Evolutionary conservation across 1,140 invertebrate genomes (phyloP).

Genomic region (Pogonomyrmex californicus): DNA sequence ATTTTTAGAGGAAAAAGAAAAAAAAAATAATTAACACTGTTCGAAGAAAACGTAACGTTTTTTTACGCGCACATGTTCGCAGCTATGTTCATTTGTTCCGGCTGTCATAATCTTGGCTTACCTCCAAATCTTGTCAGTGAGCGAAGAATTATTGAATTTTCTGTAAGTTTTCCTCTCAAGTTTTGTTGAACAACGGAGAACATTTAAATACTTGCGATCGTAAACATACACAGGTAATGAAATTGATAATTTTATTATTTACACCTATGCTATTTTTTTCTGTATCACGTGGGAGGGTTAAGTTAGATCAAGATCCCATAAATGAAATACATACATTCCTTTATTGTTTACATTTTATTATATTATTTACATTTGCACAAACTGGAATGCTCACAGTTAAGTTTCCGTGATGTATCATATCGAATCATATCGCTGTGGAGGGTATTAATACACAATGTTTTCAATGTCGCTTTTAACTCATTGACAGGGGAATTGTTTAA

Average conservation of each 20-base stretch:
- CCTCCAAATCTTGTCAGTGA: constrained; percentile 25
- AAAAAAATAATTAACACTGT: no score
- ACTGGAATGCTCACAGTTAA: not conserved
- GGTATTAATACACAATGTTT: constrained; percentile 37
- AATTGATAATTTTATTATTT: constrained; percentile 9
- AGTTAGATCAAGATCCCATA: not conserved
- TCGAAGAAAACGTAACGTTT: not conserved
- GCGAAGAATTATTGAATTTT: constrained; percentile 13
- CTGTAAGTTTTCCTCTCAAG: not conserved
- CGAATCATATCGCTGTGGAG: not conserved
- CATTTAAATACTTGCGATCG: not conserved
- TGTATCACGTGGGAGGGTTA: not conserved
- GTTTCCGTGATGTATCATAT: not conserved
- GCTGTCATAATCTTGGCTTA: constrained; percentile 24
- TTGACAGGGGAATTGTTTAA: constrained; percentile 16
- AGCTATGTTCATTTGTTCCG: constrained; percentile 33
- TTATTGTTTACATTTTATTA: constrained; percentile 1
- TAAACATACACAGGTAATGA: constrained; percentile 17
- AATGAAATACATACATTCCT: not conserved
- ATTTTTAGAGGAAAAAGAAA: not conserved
- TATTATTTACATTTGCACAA: not conserved
- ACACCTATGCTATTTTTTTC: not conserved
- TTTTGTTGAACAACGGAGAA: not conserved
- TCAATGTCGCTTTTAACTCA: constrained; percentile 9
- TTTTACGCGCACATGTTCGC: constrained; percentile 18